Evolutionary conservation across 2,888 invertebrate species (phyloP).

Genomic region (Scaptomyza cyrtandrae): DNA sequence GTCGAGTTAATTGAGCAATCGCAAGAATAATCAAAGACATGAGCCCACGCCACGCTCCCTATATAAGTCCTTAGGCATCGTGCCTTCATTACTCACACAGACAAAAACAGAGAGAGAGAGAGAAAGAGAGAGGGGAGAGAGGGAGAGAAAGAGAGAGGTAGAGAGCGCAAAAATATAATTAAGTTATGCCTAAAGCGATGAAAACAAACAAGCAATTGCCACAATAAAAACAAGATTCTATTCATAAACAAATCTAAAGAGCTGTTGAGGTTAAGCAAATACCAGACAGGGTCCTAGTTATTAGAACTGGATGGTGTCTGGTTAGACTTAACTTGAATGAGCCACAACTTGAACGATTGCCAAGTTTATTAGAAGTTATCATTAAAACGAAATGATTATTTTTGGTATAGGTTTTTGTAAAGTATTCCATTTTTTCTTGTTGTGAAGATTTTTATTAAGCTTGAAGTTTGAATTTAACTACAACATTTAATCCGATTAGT

Average conservation of each 20-base stretch:
- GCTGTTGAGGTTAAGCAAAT: constrained; percentile 11
- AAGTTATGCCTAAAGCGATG: constrained; percentile 52
- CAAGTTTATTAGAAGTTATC: constrained; percentile 5
- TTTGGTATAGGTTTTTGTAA: background rate
- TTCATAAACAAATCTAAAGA: constrained; percentile 9
- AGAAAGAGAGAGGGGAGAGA: constrained; percentile 27
- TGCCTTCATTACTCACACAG: background rate
- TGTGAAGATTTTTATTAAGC: too few relatives aligned
- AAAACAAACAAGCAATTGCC: constrained; percentile 45
- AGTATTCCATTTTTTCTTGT: too few relatives aligned
- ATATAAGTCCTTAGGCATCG: constrained; percentile 1
- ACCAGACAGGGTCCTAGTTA: background rate
- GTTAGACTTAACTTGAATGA: background rate
- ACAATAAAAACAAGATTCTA: constrained; percentile 36
- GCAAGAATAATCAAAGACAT: constrained; percentile 65
- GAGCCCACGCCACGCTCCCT: constrained; percentile 1
- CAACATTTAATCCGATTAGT: too few relatives aligned
- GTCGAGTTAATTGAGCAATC: constrained; percentile 72
- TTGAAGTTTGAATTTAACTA: too few relatives aligned
- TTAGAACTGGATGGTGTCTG: background rate
- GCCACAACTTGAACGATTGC: constrained; percentile 11
- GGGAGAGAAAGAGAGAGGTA: constrained; percentile 28
- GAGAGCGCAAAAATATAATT: constrained; percentile 57
- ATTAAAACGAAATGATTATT: background rate
- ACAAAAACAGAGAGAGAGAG: constrained; percentile 24